Base-by-base conservation (phyloP, 2,888 invertebrate species). In the Caenorhabditis imperialis region DNA sequence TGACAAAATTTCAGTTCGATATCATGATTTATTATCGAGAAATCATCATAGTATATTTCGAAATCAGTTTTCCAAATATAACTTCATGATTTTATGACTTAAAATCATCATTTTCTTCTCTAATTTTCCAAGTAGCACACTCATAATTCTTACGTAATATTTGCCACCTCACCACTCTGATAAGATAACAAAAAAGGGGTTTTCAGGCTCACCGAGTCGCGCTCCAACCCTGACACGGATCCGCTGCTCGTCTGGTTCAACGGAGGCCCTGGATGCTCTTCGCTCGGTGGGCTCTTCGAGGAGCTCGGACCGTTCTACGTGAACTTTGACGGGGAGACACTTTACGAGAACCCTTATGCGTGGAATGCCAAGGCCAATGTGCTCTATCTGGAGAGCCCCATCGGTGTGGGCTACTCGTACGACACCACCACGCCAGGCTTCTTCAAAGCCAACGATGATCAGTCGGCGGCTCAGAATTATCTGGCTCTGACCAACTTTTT, bases 351-450 rank as follows among this genome's bases (percentile, higher is more conserved):
- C 65, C 80, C 81, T 8, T 88, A 86, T 65, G 75, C 84, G 30
- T 88, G 88, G 88, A 88, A 88, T 75, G 83, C 79, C 67, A 81
- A 88, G 23, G 90, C 90, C 22, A 91, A 90, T 81, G 89, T 91
- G 62, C 75, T 91, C 42, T 90, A 89, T 74, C 65, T 91, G 65
- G 91, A 91, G 81, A 88, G 90, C 3, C 91, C 91, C 23, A 83
- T 85, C 53, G 85, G 85, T 23, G 84, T 84, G 30, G 85, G 85
- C 16, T 85, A 81, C 53, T 85, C 90, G 88, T 85, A 84, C 67
- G 74, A 77, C 48, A 82, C 74, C 0, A 58, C 48, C 3, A 60
- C 47, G 16, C 70, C 71, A 12, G 58, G 63, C 20, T 77, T 53
- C 65, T 70, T 65, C 55, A 37, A 50, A 7, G 84, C 81, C 25